Conservation (phyloP, 2,888 invertebrate genomes). For the Heliconius hortense region DNA sequence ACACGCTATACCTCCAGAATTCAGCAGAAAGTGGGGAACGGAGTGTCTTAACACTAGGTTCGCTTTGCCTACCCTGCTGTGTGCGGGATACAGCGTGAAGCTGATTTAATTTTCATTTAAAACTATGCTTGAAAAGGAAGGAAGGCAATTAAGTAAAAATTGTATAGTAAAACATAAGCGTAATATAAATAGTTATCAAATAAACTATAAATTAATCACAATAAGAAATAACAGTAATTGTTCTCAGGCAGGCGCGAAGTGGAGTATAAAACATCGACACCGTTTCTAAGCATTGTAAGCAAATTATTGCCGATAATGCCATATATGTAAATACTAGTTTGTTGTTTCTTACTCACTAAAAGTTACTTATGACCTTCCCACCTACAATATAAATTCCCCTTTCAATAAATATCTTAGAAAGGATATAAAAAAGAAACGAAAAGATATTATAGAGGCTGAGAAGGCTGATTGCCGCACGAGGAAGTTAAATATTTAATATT, state of each 20-base stretch:
- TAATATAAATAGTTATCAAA: slow-evolving; percentile 42
- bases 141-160: background rate
- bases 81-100: too few relatives aligned
- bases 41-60: too few relatives aligned
- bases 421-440: background rate
- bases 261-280: slow-evolving; percentile 63
- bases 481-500: too few relatives aligned
- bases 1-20: too few relatives aligned
- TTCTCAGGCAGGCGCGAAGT: slow-evolving; percentile 55
- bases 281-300: slow-evolving; percentile 74
- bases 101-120: too few relatives aligned
- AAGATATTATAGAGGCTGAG: background rate
- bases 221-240: slow-evolving; percentile 55
- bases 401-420: slow-evolving; percentile 1
- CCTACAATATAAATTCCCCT: slow-evolving; percentile 39
- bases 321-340: slow-evolving; percentile 54
- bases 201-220: slow-evolving; percentile 52
- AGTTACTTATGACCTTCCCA: slow-evolving; percentile 50
- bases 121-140: background rate
- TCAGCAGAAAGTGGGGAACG: too few relatives aligned
- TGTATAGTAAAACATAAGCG: background rate
- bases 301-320: slow-evolving; percentile 68
- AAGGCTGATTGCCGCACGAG: too few relatives aligned
- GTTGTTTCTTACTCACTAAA: slow-evolving; percentile 50
- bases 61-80: too few relatives aligned